Base-by-base conservation (phyloP, 2,888 invertebrate genomes). In the Lamproptera curius region DNA sequence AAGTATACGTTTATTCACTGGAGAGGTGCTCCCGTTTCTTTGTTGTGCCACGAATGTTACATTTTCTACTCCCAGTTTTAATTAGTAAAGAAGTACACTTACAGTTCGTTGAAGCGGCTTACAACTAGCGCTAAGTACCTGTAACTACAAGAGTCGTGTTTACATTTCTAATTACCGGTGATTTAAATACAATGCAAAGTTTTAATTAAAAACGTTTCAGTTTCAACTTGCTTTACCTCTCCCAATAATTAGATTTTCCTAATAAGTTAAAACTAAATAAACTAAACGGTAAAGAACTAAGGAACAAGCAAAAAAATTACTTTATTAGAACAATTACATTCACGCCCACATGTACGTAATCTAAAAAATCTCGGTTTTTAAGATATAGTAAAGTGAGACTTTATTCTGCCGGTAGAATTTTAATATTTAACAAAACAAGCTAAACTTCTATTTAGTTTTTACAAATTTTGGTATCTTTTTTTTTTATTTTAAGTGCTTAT, bases 1-100 rank as follows among this genome's bases (percentile, higher is more conserved):
- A 65, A 62, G 67, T 62, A 64, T 63, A 71, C 70, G 58, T 71
- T 70, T 73, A 74, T 77, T 76, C 74, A 73, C 71, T 66, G 63
- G 59, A 60, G 57, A 67, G 67, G 68, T 67, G 61, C 70, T 63
- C 59, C 64, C 54, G 56, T 59, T 63, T 57, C 63, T 61, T 63
- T 63, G 63, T 65, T 66, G 56, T 57, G 52, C 57, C 60, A 61
- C 49, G 61, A 62, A 56, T 55, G 62, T 63, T 66, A 59, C 58
- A 56, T 61, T 61, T 61, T 55, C 52, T 61, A 47, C 57, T 67
- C 65, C 70, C 73, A 69, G 73, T 77, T 80, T 82, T 83, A 85
- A 85, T 85, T 83, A 84, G 74, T 67, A 73, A 68, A 75, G 71
- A 70, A 62, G 70, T 62, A 63, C 76, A 76, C 79, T 81, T 76